phyloP scores from a whole-genome alignment of 2,888 invertebrate genomes.

The Digitonthophagus gazella region DNA sequence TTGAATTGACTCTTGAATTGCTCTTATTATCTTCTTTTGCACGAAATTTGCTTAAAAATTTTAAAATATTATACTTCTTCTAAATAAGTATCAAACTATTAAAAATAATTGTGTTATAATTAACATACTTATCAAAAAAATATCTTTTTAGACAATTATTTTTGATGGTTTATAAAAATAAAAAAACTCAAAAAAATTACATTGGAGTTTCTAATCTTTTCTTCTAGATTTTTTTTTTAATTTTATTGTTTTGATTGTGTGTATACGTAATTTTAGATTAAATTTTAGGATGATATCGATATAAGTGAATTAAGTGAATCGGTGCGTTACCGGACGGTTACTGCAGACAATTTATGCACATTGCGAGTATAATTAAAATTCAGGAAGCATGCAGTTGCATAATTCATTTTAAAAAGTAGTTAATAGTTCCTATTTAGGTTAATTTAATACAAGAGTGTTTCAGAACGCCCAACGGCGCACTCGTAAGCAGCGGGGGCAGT shows the following conservation, averaged over 20 bases:
- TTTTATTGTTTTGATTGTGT: too few species aligned
- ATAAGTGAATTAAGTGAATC: not conserved
- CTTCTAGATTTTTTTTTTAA: too few species aligned
- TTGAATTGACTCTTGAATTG: not conserved
- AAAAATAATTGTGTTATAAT: too few species aligned
- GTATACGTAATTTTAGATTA: too few species aligned
- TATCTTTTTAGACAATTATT: too few species aligned
- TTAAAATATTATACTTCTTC: not conserved
- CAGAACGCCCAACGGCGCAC: not conserved
- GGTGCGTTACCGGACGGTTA: not conserved
- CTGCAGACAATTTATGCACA: not conserved
- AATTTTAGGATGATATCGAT: not conserved
- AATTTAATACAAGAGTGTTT: not conserved
- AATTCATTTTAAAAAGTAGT: not conserved
- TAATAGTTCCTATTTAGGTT: not conserved
- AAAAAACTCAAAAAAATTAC: too few species aligned
- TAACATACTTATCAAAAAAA: too few species aligned
- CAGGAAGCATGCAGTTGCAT: not conserved
- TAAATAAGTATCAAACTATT: too few species aligned
- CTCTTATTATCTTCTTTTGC: not conserved
- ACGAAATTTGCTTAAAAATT: not conserved
- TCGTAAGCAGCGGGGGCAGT: not conserved
- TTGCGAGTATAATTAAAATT: not conserved
- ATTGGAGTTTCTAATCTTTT: too few species aligned
- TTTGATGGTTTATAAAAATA: too few species aligned